These are phyloP conservation scores for Eulithis testata DNA, from an alignment of 2,888 invertebrate genomes.

Conservation along the genomic window DNA sequence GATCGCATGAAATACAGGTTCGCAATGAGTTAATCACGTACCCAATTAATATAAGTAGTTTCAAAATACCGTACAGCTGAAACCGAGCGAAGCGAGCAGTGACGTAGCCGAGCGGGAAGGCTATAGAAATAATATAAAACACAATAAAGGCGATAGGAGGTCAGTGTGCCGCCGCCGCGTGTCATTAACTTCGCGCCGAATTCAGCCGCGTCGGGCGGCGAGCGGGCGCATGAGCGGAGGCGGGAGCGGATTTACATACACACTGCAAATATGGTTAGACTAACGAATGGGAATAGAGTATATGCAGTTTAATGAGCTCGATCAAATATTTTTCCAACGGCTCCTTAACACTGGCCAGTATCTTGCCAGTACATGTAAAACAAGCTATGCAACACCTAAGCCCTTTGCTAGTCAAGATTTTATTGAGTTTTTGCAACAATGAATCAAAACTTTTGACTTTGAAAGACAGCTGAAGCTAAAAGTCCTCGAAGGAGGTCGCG, in stretches of 20 bases:
- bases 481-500: conserved; percentile 1
- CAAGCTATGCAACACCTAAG: too few relatives aligned
- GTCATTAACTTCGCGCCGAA: conserved; percentile 35
- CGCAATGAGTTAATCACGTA: conserved; percentile 12
- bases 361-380: too few relatives aligned
- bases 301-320: too few relatives aligned
- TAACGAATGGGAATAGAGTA: too few relatives aligned
- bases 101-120: conserved; percentile 23
- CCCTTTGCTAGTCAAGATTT: too few relatives aligned
- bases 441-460: not conserved
- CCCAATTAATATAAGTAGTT: conserved; percentile 15
- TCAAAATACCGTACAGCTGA: conserved; percentile 19
- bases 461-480: not conserved
- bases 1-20: conserved; percentile 7
- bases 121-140: conserved; percentile 30
- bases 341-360: too few relatives aligned
- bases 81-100: conserved; percentile 15
- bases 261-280: too few relatives aligned
- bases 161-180: conserved; percentile 38
- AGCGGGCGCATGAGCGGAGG: conserved; percentile 9
- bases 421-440: too few relatives aligned
- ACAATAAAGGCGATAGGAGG: conserved; percentile 31
- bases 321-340: too few relatives aligned
- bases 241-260: not conserved
- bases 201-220: not conserved